Conservation (phyloP, 2,113 vertebrate genomes). For the Mesoclemmys tuberculata region DNA sequence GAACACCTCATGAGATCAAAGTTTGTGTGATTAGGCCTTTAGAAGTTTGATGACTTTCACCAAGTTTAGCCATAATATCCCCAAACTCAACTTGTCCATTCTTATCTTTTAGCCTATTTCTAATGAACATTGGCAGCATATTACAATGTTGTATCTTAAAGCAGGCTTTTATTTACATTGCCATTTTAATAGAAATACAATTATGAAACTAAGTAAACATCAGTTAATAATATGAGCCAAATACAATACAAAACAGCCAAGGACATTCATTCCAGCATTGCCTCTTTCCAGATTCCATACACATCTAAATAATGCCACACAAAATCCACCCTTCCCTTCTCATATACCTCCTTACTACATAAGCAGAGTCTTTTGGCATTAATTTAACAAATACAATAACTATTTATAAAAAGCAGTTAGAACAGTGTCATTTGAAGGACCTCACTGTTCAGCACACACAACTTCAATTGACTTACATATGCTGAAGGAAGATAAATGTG, state of each 20-base stretch:
- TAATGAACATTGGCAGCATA: slow-evolving; percentile 13
- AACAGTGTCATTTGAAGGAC: neutral
- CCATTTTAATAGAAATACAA: slow-evolving; percentile 37
- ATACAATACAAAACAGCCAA: neutral
- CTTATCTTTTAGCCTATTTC: slow-evolving; percentile 1
- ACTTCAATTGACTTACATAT: neutral
- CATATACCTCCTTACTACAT: neutral
- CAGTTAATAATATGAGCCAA: slow-evolving; percentile 30
- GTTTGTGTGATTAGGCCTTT: neutral
- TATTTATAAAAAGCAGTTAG: neutral
- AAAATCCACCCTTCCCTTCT: neutral
- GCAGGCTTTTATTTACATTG: neutral
- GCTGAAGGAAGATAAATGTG: neutral
- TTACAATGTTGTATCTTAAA: slow-evolving; percentile 47
- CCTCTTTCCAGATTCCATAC: neutral
- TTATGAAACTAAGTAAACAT: slow-evolving; percentile 47
- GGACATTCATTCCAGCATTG: neutral
- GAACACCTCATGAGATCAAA: neutral
- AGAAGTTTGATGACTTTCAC: neutral
- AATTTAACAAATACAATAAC: neutral
- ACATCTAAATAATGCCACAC: neutral
- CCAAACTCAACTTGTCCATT: neutral
- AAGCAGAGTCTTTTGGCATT: slow-evolving; percentile 10
- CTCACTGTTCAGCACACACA: neutral
- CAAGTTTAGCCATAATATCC: neutral